phyloP scores from a whole-genome alignment of 2,113 vertebrate species.

The Bombycilla garrulus region DNA sequence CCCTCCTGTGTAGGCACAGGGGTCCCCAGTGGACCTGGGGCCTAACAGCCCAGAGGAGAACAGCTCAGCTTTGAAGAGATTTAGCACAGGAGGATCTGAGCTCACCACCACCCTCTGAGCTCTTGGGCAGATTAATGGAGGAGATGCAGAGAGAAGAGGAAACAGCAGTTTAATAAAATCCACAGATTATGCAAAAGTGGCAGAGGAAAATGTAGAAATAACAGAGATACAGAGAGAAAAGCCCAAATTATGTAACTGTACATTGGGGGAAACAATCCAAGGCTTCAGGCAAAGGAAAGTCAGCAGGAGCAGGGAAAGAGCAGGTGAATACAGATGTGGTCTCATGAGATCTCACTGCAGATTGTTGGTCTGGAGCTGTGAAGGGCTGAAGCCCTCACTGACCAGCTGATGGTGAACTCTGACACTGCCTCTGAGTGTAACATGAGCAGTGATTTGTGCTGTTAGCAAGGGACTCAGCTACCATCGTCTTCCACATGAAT shows the following conservation, averaged over 20 bases:
- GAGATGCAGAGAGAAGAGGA: neutral
- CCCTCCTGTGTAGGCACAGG: neutral
- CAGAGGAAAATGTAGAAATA: neutral
- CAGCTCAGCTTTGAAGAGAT: neutral
- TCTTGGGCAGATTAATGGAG: neutral
- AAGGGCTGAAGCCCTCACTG: neutral
- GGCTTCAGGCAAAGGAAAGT: neutral
- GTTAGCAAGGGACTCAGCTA: neutral
- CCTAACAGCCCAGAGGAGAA: neutral
- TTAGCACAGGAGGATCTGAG: neutral
- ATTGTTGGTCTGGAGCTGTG: neutral
- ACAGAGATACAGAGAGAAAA: neutral
- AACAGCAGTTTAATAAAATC: slow-evolving; percentile 8
- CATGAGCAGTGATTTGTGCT: neutral
- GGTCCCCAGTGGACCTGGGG: neutral
- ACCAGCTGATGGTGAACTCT: neutral
- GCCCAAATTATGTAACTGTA: neutral
- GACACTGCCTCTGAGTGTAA: neutral
- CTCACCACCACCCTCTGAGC: neutral
- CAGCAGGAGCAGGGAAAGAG: neutral
- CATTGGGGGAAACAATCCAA: neutral
- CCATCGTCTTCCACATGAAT: neutral
- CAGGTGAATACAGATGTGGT: neutral
- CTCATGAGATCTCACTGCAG: neutral
- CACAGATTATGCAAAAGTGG: neutral